These are phyloP conservation scores for Notothenia rossii DNA, from an alignment of 2,113 vertebrate species.

Conservation along the genomic window DNA sequence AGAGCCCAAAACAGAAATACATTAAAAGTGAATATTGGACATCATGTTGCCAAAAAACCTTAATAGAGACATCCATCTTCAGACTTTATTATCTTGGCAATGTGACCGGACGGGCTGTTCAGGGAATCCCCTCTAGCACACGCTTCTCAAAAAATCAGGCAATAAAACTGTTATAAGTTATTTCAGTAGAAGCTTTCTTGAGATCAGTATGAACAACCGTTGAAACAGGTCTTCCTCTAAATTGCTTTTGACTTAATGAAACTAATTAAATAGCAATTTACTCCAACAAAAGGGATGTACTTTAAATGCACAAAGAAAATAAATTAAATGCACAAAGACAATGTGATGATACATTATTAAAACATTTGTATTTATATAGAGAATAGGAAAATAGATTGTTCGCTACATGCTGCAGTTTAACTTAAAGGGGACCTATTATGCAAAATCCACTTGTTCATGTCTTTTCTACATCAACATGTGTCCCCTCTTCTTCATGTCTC, in stretches of 20 bases:
- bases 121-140: background rate
- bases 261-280: conserved; percentile 1
- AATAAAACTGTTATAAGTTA: background rate
- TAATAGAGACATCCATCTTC: background rate
- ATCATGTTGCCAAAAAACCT: no score
- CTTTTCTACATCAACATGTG: no score
- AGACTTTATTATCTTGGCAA: no score
- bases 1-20: background rate
- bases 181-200: background rate
- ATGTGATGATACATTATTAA: background rate
- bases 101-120: no score
- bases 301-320: background rate
- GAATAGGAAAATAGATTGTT: background rate
- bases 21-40: background rate
- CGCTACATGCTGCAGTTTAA: background rate
- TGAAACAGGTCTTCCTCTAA: background rate
- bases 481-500: no score
- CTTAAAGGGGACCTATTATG: no score
- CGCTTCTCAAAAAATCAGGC: background rate
- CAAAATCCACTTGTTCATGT: no score
- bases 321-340: background rate
- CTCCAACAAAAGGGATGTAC: background rate
- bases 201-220: background rate
- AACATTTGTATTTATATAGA: background rate
- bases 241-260: background rate